Percentiles rank a stretch among this genome's conserved stretches.
Evolutionary conservation across 1,140 invertebrate species (phyloP).

Genomic region (Neuroterus valhalla): DNA sequence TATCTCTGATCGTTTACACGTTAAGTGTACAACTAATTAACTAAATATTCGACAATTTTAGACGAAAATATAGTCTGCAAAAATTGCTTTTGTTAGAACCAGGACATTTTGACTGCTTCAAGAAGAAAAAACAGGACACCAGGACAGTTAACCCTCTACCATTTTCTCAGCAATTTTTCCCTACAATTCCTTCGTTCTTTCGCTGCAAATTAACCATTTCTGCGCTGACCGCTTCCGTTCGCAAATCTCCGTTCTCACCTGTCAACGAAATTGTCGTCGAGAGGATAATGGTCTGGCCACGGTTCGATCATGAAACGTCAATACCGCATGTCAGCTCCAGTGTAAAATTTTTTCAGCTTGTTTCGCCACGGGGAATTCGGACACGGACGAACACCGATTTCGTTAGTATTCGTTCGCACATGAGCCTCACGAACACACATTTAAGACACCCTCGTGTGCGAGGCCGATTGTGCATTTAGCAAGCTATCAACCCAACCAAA

Average conservation of each 20-base stretch:
- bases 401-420: conserved; percentile 16
- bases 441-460: conserved; percentile 8
- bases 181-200: conserved; percentile 38
- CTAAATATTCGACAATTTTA: too few relatives aligned
- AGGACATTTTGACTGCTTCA: too few relatives aligned
- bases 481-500: conserved; percentile 64
- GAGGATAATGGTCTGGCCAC: conserved; percentile 61
- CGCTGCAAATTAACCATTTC: not conserved
- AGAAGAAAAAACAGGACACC: too few relatives aligned
- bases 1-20: too few relatives aligned
- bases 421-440: not conserved
- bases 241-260: not conserved
- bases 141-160: too few relatives aligned
- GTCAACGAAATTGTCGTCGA: conserved; percentile 23
- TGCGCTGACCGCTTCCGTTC: not conserved
- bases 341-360: conserved; percentile 32
- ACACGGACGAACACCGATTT: conserved; percentile 53
- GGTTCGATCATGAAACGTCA: conserved; percentile 58
- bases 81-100: too few relatives aligned
- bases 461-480: conserved; percentile 64
- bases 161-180: not conserved
- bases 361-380: conserved; percentile 34
- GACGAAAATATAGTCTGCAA: too few relatives aligned
- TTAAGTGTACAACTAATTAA: too few relatives aligned
- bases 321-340: conserved; percentile 54